Base-by-base conservation (phyloP, 2,113 vertebrate genomes). In the Leuciscus idus region DNA sequence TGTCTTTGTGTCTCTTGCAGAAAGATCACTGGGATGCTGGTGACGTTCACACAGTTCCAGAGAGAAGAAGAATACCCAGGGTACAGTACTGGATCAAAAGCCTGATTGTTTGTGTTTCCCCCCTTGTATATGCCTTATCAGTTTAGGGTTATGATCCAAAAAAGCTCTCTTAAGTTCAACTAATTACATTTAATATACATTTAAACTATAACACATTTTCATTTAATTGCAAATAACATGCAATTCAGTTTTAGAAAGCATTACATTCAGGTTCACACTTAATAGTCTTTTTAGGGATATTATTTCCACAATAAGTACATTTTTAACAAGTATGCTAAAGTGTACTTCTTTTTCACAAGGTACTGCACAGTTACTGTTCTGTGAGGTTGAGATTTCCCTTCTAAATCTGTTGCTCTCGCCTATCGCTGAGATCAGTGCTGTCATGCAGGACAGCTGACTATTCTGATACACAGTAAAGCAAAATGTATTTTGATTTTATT, bases 1-100 rank as follows among this genome's bases (percentile, higher is more conserved):
- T 13, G 23, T 72, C 7, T 50, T 15, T 61, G 46, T 83, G 81
- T 46, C 21, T 28, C 50, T 90, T 88, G 1, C 84, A 93, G 92
- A 91, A 89, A 84, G 88, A 88, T 0, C 81, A 85, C 48, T 66
- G 88, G 33, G 75, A 86, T 12, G 17, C 3, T 77, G 70, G 19
- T 19, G 86, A 89, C 11, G 36, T 77, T 9, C 85, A 84, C 85
- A 82, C 86, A 9, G 84, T 77, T 88, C 87, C 80, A 82, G 73
- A 74, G 89, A 57, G 28, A 26, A 75, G 50, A 48, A 86, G 50
- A 90, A 90, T 90, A 90, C 91, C 91, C 87, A 64, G 6, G 26
- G 33, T 72, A 50, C 30, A 15, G 55, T 39, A 6, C 48, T 30
- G 26, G 13, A 28, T 79, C 8, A 11, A 36, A 57, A 78, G 13